Evolutionary conservation across 2,888 invertebrate species (phyloP).

Genomic region (Calliopum simillimum): DNA sequence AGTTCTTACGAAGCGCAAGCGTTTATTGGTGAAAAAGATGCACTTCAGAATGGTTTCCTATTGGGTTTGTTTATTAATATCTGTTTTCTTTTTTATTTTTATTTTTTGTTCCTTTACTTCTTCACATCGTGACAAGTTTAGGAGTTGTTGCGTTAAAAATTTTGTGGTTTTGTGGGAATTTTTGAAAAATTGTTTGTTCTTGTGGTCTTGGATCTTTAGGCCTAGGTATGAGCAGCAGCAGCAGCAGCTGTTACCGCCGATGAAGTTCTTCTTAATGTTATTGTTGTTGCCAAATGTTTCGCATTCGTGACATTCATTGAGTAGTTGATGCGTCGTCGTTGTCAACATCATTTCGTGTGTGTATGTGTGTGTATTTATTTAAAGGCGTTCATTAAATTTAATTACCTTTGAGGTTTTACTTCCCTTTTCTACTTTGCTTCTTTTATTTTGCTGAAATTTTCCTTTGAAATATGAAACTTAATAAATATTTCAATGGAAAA

Average conservation of each 20-base stretch:
- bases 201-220: too few relatives aligned
- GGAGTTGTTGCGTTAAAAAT: constrained; percentile 9
- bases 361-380: neutral
- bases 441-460: too few relatives aligned
- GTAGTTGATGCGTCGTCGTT: too few relatives aligned
- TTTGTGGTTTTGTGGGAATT: constrained; percentile 1
- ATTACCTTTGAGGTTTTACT: constrained; percentile 7
- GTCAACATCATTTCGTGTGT: neutral
- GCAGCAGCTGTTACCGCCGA: neutral
- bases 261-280: constrained; percentile 12
- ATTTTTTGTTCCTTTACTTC: too few relatives aligned
- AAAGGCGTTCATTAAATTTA: constrained; percentile 10
- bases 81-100: too few relatives aligned
- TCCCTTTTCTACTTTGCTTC: too few relatives aligned
- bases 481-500: too few relatives aligned
- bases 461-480: too few relatives aligned
- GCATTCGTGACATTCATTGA: constrained; percentile 9
- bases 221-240: neutral
- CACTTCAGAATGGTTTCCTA: too few relatives aligned
- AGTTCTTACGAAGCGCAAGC: too few relatives aligned
- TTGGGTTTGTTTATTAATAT: too few relatives aligned
- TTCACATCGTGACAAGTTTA: constrained; percentile 3
- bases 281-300: neutral
- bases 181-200: neutral
- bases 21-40: too few relatives aligned